A percentile compares a stretch with the other conserved stretches of the same genome.
Conservation (phyloP, 2,888 invertebrate genomes). For the Zygothrica quintamaculata region DNA sequence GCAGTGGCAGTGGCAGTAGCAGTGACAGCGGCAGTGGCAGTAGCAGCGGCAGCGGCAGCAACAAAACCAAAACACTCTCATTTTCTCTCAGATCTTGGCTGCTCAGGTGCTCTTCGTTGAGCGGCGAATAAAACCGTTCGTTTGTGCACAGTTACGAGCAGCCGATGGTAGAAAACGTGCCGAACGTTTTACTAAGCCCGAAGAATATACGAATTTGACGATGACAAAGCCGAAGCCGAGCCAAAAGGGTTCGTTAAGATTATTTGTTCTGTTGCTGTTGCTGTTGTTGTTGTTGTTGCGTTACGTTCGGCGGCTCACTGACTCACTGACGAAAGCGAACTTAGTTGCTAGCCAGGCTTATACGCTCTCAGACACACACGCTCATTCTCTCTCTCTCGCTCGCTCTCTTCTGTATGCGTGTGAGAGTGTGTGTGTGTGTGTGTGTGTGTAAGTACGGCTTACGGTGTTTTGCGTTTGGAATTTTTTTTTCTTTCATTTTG, state of each 20-base stretch:
- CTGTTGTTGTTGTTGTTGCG: too few species aligned
- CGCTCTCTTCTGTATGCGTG: conserved; percentile 21
- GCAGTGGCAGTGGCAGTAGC: conserved; percentile 20
- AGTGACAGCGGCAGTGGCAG: conserved; percentile 15
- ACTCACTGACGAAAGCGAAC: conserved; percentile 66
- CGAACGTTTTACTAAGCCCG: too few species aligned
- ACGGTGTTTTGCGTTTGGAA: conserved; percentile 79
- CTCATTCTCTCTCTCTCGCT: conserved; percentile 25
- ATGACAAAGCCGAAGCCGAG: conserved; percentile 5
- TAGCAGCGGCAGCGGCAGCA: conserved; percentile 16
- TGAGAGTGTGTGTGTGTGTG: conserved; percentile 14
- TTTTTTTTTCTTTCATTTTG: too few species aligned
- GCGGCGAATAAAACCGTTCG: conserved; percentile 62
- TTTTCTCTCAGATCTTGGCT: conserved; percentile 59
- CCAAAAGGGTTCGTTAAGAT: conserved; percentile 25
- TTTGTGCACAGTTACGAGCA: conserved; percentile 58
- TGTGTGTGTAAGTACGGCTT: conserved; percentile 60
- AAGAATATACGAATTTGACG: too few species aligned
- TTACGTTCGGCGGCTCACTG: conserved; percentile 45
- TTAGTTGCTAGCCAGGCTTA: conserved; percentile 22
- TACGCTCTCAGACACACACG: too few species aligned
- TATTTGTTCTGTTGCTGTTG: background rate
- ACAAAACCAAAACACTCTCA: conserved; percentile 74
- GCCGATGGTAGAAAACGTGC: too few species aligned
- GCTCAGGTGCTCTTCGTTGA: conserved; percentile 44